phyloP scores from a whole-genome alignment of 2,888 invertebrate genomes.

The Cartodere bifasciata region DNA sequence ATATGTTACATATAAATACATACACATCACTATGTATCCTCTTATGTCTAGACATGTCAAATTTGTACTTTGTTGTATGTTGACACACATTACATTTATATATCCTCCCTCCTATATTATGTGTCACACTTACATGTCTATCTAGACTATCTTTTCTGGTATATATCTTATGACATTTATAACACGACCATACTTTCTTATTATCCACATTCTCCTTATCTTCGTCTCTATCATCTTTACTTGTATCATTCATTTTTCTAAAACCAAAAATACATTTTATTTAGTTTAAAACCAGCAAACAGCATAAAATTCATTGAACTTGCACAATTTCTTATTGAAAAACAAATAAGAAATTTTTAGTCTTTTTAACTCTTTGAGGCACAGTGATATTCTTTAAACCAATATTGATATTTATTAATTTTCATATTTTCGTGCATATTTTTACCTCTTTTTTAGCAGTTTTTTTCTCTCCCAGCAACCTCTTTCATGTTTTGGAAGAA shows the following conservation, averaged over 20 bases:
- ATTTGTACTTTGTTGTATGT: background rate
- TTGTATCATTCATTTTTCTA: no score
- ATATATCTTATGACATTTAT: no score
- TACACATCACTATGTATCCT: background rate
- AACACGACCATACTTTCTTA: no score
- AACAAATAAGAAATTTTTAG: no score
- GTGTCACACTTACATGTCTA: conserved; percentile 3
- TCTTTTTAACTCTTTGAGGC: conserved; percentile 1
- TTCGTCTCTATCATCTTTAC: no score
- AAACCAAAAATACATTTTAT: no score
- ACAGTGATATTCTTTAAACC: conserved; percentile 2
- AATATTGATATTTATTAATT: background rate
- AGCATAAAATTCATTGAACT: no score
- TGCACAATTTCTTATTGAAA: no score
- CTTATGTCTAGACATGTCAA: background rate
- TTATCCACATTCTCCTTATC: no score
- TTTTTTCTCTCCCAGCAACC: conserved; percentile 1
- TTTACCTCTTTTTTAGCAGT: background rate
- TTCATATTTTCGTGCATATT: background rate
- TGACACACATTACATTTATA: background rate
- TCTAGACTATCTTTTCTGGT: no score
- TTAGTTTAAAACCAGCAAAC: no score
- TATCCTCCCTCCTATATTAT: background rate
- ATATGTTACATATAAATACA: conserved; percentile 2
- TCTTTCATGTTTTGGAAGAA: conserved; percentile 5